Evolutionary conservation across 2,797 vertebrate genomes (phyloP), one percentile per base, ranked within the genome.

Genomic region (Sternarchorhynchus goeldii): DNA sequence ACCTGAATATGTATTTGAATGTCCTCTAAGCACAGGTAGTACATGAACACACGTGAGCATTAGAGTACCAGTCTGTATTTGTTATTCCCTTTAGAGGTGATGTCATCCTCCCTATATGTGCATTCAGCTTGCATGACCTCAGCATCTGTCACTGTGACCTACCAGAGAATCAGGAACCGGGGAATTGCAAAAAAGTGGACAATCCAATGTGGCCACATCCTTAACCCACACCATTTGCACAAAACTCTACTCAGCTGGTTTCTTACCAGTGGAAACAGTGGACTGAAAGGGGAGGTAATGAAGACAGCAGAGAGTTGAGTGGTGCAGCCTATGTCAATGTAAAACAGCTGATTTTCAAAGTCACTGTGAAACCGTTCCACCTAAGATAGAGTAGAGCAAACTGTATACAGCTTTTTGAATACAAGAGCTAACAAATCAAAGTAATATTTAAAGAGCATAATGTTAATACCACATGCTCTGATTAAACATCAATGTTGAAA

Each of bases 211-310:
- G 6, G 10, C 8, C 7, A 45, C 6, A 6, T 45, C 8, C 41
- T 7, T 7, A 45, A 45, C 10, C 7, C 8, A 2, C 41, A 45
- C 6, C 41, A 45, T 45, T 8, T 45, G 7, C 41, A 45, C 7
- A 45, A 45, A 45, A 45, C 36, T 7, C 36, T 7, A 45, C 7
- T 8, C 6, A 45, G 10, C 41, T 10, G 41, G 41, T 45, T 45
- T 86, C 94, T 94, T 56, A 80, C 79, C 74, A 76, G 45, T 36
- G 68, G 74, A 62, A 81, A 73, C 41, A 72, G 73, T 17, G 50
- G 34, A 70, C 75, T 76, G 8, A 17, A 21, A 41, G 53, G 73
- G 29, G 59, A 64, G 7, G 73, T 57, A 73, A 64, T 39, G 60
- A 75, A 80, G 58, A 64, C 66, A 4, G 60, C 50, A 41, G 32